Evolutionary conservation across 2,888 invertebrate genomes (phyloP).

Genomic region (Hoplodrina blanda): DNA sequence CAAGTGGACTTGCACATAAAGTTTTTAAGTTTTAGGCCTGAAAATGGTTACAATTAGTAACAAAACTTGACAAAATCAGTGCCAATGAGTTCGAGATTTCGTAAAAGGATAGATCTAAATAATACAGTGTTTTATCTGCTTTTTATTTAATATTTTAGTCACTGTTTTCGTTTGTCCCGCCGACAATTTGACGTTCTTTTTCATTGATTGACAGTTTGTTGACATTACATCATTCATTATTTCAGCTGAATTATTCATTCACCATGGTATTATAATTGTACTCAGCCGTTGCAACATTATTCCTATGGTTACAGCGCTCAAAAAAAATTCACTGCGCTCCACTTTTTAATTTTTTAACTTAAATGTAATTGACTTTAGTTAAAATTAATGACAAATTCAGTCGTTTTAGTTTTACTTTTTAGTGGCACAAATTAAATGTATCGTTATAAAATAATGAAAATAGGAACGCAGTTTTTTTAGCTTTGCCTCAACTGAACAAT

Average conservation of each 20-base stretch:
- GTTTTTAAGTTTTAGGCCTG: slow-evolving; percentile 6
- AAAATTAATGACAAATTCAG: too few species aligned
- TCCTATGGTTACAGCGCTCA: too few species aligned
- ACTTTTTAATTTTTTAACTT: too few species aligned
- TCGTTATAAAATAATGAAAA: neutral
- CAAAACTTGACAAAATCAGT: neutral
- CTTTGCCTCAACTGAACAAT: slow-evolving; percentile 10
- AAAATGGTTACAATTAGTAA: neutral
- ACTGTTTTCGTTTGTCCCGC: slow-evolving; percentile 60
- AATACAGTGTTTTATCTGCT: slow-evolving; percentile 6
- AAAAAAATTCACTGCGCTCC: too few species aligned
- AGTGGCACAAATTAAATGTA: neutral
- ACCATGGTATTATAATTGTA: too few species aligned
- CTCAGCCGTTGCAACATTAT: too few species aligned
- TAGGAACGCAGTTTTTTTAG: slow-evolving; percentile 38
- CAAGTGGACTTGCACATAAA: slow-evolving; percentile 24
- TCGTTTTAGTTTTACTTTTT: neutral
- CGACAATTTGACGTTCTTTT: slow-evolving; percentile 32
- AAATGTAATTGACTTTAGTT: too few species aligned
- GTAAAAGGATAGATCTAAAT: neutral
- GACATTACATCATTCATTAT: too few species aligned
- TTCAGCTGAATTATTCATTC: too few species aligned
- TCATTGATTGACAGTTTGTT: neutral
- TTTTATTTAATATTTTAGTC: neutral
- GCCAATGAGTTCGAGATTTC: neutral